Conservation (phyloP, 2,888 invertebrate genomes). For the Ennomos erosarius region DNA sequence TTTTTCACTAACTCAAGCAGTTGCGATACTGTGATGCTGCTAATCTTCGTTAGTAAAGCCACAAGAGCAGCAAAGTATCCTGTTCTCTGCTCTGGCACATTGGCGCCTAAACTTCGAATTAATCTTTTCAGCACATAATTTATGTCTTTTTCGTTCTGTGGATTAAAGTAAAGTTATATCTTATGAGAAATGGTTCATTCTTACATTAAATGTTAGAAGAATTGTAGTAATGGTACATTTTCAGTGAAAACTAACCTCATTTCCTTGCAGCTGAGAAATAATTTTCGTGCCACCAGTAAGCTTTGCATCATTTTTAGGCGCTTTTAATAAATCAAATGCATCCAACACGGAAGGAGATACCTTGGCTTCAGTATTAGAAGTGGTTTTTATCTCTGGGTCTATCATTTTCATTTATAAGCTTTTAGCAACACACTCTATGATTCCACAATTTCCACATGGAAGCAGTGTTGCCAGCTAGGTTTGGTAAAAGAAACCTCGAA, state of each 20-base stretch:
- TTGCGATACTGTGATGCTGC: conserved; percentile 77
- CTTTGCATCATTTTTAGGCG: conserved; percentile 67
- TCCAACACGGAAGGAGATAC: conserved; percentile 71
- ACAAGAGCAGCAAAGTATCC: conserved; percentile 90
- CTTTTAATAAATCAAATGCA: conserved; percentile 73
- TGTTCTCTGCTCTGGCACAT: conserved; percentile 85
- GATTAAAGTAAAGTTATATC: conserved; percentile 27
- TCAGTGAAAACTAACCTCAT: conserved; percentile 67
- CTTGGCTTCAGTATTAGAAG: conserved; percentile 51
- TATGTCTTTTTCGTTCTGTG: conserved; percentile 86
- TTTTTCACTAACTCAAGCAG: conserved; percentile 86
- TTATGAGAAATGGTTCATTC: too few species aligned
- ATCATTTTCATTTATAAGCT: conserved; percentile 56
- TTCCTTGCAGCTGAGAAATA: conserved; percentile 66
- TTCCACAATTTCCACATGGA: conserved; percentile 62
- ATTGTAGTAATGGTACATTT: conserved; percentile 1
- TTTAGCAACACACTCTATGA: conserved; percentile 40
- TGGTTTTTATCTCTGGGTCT: conserved; percentile 53
- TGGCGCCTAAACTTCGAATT: conserved; percentile 90
- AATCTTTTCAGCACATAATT: conserved; percentile 88
- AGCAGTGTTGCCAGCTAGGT: neutral
- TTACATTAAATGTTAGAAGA: conserved; percentile 2
- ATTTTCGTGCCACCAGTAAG: conserved; percentile 74
- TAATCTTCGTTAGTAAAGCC: conserved; percentile 82
- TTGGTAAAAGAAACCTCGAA: too few species aligned